Base-by-base conservation (phyloP, 2,113 vertebrate species). In the Paratilapia polleni region DNA sequence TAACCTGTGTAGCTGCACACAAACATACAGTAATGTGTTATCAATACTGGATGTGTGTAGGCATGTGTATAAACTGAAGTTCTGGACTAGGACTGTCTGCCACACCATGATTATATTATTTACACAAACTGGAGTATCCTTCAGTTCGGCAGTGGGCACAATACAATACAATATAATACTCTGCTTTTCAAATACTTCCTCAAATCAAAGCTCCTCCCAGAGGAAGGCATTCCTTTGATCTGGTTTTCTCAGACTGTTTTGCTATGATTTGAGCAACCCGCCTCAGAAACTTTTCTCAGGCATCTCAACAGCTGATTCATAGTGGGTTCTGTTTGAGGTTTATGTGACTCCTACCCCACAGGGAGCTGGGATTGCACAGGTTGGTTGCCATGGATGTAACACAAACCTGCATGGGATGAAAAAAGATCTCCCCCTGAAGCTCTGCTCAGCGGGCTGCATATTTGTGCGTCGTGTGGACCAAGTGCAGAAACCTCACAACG, bases 301-400 rank as follows among this genome's bases (percentile, higher is more conserved):
- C 87, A 81, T 78, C 81, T 81, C 52, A 80, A 82, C 90, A 90
- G 83, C 91, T 91, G 92, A 93, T 87, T 89, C 86, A 84, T 74
- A 41, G 79, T 26, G 20, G 34, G 47, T 63, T 80, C 77, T 73
- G 41, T 86, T 81, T n/a, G 59, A 58, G 78, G 87, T 89, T 88
- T 91, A 89, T 91, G 83, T 77, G 89, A 81, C 86, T 87, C 36
- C 77, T 64, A 80, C 83, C 83, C 81, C 28, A 76, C 56, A 31
- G 87, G 87, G 82, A 10, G 38, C 81, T 86, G 61, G 81, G 85
- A 91, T 47, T 78, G 80, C 89, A 85, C 77, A 88, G 85, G 89
- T 84, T 81, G 88, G 92, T 94, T 94, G 86, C 92, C 87, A 93
- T 91, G 90, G 94, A 88, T 85, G 86, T 83, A 84, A 89, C 84